Evolutionary conservation across 2,888 invertebrate genomes (phyloP).

Genomic region (Argyra leucocephala): DNA sequence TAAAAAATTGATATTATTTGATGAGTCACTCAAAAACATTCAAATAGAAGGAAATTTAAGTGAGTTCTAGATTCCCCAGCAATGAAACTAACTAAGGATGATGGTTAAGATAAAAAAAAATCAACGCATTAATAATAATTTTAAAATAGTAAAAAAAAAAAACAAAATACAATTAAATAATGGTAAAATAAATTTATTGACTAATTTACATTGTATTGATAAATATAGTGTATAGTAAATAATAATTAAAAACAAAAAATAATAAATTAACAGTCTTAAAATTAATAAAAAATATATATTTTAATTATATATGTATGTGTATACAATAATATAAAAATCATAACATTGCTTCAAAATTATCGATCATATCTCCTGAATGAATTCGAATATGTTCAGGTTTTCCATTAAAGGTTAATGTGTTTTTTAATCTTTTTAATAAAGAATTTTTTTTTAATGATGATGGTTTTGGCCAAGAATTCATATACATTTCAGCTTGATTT

Average conservation of each 20-base stretch:
- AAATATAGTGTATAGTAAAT: no score
- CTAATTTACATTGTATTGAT: no score
- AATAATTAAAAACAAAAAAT: background rate
- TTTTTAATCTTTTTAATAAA: conserved; percentile 56
- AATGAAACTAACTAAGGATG: no score
- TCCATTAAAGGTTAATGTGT: conserved; percentile 64
- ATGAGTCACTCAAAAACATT: no score
- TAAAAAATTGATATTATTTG: no score
- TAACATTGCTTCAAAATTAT: background rate
- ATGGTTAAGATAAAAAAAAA: no score
- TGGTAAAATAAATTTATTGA: no score
- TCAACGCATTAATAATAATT: no score
- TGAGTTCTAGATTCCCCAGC: no score
- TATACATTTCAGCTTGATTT: conserved; percentile 4
- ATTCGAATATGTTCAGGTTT: conserved; percentile 23
- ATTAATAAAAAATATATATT: background rate
- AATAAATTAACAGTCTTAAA: conserved; percentile 6
- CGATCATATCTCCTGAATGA: background rate
- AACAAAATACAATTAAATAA: no score
- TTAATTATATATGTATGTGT: background rate
- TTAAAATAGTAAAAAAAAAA: no score
- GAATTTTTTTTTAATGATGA: conserved; percentile 46
- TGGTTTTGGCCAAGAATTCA: conserved; percentile 29
- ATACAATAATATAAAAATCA: background rate
- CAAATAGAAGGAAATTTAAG: no score